Conservation (phyloP, 2,888 invertebrate genomes). For the Amphipyra berbera region DNA sequence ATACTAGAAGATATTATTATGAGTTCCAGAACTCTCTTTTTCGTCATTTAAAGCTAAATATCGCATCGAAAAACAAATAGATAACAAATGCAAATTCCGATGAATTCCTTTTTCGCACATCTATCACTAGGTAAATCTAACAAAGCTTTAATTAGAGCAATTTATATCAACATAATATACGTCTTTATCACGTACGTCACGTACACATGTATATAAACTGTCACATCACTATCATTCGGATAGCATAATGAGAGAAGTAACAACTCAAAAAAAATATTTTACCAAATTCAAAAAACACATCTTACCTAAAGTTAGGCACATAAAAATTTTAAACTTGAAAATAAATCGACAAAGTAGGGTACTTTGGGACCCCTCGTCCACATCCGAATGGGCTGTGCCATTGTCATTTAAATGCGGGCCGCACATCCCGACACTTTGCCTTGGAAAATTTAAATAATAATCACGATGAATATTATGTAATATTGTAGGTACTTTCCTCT, state of each 20-base stretch:
- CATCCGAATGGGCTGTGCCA: constrained; percentile 57
- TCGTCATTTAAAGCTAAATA: no score
- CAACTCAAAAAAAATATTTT: not conserved
- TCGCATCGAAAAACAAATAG: no score
- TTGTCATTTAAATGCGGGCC: constrained; percentile 84
- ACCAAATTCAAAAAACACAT: constrained; percentile 19
- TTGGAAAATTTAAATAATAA: constrained; percentile 82
- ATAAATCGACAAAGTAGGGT: constrained; percentile 60
- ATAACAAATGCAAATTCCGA: no score
- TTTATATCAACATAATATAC: not conserved
- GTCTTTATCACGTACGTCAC: not conserved
- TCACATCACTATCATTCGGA: not conserved
- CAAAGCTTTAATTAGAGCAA: not conserved
- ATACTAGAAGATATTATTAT: no score
- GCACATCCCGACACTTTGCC: constrained; percentile 70
- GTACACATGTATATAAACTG: not conserved
- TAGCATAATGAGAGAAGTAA: constrained; percentile 10
- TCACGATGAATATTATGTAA: constrained; percentile 59
- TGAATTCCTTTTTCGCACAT: no score
- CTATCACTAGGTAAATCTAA: no score
- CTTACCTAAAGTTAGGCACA: constrained; percentile 44
- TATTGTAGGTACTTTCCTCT: constrained; percentile 31
- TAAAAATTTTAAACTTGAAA: constrained; percentile 60
- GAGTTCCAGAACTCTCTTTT: no score
- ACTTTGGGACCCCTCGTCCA: constrained; percentile 56